A percentile compares a stretch with the other conserved stretches of the same genome.
Conservation (phyloP, 2,888 invertebrate genomes). For the Meiosimyza platycephala region DNA sequence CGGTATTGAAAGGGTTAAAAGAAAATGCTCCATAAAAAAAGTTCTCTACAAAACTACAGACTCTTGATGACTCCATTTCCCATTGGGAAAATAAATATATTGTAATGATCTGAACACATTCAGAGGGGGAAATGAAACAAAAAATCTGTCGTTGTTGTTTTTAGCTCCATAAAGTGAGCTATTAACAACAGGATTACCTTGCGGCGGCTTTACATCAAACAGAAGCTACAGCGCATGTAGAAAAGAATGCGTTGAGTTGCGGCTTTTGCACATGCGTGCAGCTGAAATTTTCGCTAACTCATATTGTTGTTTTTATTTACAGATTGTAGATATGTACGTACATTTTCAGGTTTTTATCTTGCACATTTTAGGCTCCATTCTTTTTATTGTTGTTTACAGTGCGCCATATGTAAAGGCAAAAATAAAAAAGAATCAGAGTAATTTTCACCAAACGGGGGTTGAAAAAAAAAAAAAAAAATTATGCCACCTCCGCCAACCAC, state of each 20-base stretch:
- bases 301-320: not conserved
- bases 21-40: no score
- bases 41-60: no score
- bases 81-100: no score
- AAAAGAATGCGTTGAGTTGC: not conserved
- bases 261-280: constrained; percentile 24
- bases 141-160: not conserved
- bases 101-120: no score
- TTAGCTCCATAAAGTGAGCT: constrained; percentile 7
- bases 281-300: not conserved
- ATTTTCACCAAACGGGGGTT: no score
- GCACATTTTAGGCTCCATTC: not conserved
- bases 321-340: not conserved
- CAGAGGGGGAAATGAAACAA: no score
- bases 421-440: not conserved
- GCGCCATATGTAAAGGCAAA: no score
- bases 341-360: not conserved
- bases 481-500: constrained; percentile 9
- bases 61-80: no score
- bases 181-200: not conserved
- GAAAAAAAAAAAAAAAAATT: not conserved
- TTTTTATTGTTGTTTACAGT: constrained; percentile 1
- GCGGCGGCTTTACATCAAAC: constrained; percentile 24
- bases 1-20: no score
- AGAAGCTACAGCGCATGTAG: not conserved